phyloP scores from a whole-genome alignment of 2,888 invertebrate species.

The Scaeva pyrastri region DNA sequence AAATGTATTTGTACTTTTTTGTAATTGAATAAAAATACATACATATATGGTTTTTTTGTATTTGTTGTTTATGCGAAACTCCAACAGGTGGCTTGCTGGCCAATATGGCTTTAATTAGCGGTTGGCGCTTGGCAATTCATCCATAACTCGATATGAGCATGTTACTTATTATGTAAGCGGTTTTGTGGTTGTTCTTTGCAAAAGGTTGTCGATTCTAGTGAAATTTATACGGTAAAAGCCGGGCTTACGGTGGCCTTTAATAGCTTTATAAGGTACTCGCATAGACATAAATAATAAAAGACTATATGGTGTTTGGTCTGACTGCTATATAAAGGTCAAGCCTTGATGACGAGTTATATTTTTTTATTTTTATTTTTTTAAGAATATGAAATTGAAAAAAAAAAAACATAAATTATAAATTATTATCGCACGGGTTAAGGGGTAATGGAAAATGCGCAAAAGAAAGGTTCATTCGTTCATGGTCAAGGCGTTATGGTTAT shows the following conservation, averaged over 20 bases:
- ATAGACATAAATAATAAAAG: neutral
- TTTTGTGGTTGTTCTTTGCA: conserved; percentile 44
- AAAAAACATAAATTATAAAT: neutral
- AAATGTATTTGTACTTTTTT: conserved; percentile 12
- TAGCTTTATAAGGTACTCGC: conserved; percentile 6
- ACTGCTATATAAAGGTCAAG: conserved; percentile 43
- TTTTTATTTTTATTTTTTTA: neutral
- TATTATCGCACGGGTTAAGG: neutral
- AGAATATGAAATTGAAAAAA: neutral
- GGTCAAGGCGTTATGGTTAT: conserved; percentile 6
- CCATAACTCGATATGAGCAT: neutral
- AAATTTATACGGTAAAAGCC: conserved; percentile 55
- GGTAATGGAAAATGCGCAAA: neutral
- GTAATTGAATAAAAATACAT: conserved; percentile 11
- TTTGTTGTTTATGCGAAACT: conserved; percentile 27
- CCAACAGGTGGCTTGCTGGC: conserved; percentile 53
- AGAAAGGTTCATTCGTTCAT: conserved; percentile 10
- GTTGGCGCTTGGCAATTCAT: conserved; percentile 31
- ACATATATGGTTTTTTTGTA: neutral
- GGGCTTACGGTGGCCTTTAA: conserved; percentile 49
- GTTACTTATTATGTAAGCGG: conserved; percentile 55
- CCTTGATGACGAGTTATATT: neutral
- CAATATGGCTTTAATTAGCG: conserved; percentile 48
- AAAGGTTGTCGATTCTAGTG: conserved; percentile 58
- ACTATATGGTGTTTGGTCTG: neutral